Base-by-base conservation (phyloP, 2,888 invertebrate genomes). In the Tachina fera region DNA sequence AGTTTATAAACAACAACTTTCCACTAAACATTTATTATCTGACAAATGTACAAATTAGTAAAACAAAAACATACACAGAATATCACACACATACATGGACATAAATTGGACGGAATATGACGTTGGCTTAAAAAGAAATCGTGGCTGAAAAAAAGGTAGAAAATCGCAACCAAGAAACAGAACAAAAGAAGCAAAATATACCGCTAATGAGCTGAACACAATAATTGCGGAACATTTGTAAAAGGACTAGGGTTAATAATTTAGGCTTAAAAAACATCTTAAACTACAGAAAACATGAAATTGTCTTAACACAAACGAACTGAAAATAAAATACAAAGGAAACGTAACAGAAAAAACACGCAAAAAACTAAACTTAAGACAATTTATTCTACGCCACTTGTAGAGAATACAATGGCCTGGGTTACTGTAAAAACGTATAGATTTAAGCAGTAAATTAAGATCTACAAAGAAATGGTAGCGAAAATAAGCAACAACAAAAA, bases 171-270 rank as follows among this genome's bases (percentile, higher is more conserved):
- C 51, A 22, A 74, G 41, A 51, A 47, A 51, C 8, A 41, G 58
- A 68, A 76, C 31, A 49, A 68, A 14, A 70, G 49, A 78, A 75
- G 45, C 58, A 84, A 67, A 82, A 82, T 71, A 83, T 87, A 87
- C 87, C 88, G 86, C 88, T 88, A 88, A 88, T 88, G 88, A 88
- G 88, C 87, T 83, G 83, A 87, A 88, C 88, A 87, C 82, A 87
- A 87, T 88, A 83, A 82, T 86, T 84, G 86, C 87, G 79, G 82
- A 83, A 86, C 86, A 81, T 86, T 86, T 86, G 86, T 83, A 72
- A 83, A 86, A 83, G 85, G 85, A 86, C 85, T 86, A 86, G 85
- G 85, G 85, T 86, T 86, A 86, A 86, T 86, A 86, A 86, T 86
- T 86, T 86, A 86, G 85, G 85, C 85, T 86, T 86, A 86, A 86